phyloP scores from a whole-genome alignment of 1,140 invertebrate genomes.

The Anagrus nilaparvatae region DNA sequence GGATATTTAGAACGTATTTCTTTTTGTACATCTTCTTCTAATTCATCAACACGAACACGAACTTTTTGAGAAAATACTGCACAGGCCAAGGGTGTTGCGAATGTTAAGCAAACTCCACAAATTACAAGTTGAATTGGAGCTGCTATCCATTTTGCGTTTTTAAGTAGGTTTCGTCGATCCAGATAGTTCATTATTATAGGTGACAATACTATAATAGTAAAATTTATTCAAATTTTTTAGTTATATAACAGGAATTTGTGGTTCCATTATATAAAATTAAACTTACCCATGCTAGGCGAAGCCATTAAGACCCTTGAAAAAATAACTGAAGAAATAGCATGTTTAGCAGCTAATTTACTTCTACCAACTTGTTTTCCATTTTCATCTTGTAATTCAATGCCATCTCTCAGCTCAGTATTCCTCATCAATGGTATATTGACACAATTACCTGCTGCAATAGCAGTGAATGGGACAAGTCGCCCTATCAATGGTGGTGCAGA shows the following conservation, averaged over 20 bases:
- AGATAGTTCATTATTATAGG: conserved; percentile 60
- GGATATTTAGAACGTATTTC: conserved; percentile 38
- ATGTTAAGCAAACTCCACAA: conserved; percentile 64
- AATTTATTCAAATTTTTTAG: no score
- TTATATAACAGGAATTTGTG: no score
- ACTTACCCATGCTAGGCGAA: conserved; percentile 74
- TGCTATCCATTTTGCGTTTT: conserved; percentile 45
- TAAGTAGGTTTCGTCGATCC: conserved; percentile 47
- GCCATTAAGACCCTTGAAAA: conserved; percentile 84
- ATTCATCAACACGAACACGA: conserved; percentile 41
- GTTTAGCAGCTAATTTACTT: conserved; percentile 59
- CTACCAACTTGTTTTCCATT: conserved; percentile 57
- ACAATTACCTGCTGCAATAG: conserved; percentile 83
- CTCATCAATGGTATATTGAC: conserved; percentile 91
- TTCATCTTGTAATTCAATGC: conserved; percentile 66
- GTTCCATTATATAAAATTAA: no score
- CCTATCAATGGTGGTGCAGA: conserved; percentile 49
- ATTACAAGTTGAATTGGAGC: conserved; percentile 55
- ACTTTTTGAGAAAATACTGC: conserved; percentile 71
- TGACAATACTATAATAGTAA: conserved; percentile 48
- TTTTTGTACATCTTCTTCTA: conserved; percentile 50
- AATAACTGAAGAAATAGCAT: conserved; percentile 76
- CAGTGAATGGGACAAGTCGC: conserved; percentile 75
- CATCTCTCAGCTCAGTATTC: conserved; percentile 68
- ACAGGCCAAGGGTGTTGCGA: conserved; percentile 76